Base-by-base conservation (phyloP, 2,888 invertebrate genomes). In the Philonicus albiceps region DNA sequence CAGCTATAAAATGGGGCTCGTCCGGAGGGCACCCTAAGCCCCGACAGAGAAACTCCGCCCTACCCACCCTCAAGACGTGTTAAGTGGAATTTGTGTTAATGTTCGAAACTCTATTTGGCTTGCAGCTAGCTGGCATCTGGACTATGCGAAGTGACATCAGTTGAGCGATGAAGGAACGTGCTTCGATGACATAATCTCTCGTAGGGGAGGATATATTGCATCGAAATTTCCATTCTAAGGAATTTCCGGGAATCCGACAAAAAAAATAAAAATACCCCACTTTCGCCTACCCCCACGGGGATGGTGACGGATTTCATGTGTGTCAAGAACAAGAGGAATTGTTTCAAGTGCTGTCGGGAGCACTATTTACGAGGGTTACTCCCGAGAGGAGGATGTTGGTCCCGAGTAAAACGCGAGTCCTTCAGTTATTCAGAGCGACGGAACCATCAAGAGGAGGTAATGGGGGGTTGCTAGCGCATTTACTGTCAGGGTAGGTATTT, bases 11-110 rank as follows among this genome's bases (percentile, higher is more conserved):
- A 78, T 78, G 27, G 75, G n/a, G 27, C n/a, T 74, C 74, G 16
- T 74, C 7, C 31, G 37, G 19, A 74, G 37, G n/a, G 37, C 31
- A 22, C n/a, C 16, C 16, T 22, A 13, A 31, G 22, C 74, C 37
- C 19, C 34, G 4, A 8, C 83, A 49, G 16, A 2, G 43, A 34
- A 27, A 22, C 49, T 22, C 49, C 43, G 16, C 34, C 37, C 37
- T 27, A 5, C 83, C 31, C 72, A 37, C 22, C 49, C 74, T 83
- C 31, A 75, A 75, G 75, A 75, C 74, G 75, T 85, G 85, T 55
- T 85, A 85, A 85, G 85, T 85, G 85, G 75, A 85, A 85, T 85
- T 85, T 74, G 85, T 85, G 85, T 85, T 85, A 85, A 85, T 85
- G 85, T 75, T 55, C 72, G 43, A 49, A 85, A 85, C 85, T 73